Percentiles rank a stretch among this genome's conserved stretches.
These are phyloP conservation scores for Hypanus sabinus DNA, from an alignment of 2,113 vertebrate species.

Conservation along the genomic window DNA sequence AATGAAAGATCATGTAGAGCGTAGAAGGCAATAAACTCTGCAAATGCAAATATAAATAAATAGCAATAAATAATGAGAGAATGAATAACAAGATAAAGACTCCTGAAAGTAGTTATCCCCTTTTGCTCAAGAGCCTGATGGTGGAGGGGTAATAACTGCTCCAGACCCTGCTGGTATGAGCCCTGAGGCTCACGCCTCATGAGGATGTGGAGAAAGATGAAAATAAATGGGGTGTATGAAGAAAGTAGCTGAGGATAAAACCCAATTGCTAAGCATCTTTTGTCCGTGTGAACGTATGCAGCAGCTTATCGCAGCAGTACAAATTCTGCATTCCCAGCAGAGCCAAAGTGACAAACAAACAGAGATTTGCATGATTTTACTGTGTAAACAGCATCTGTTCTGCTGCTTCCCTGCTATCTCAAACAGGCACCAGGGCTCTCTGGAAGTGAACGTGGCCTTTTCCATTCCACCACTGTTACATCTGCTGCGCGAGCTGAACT, in stretches of 20 bases:
- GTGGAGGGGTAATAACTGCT: too few species aligned
- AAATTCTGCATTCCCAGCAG: not conserved
- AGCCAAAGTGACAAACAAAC: not conserved
- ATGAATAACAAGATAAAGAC: too few species aligned
- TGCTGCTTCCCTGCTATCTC: not conserved
- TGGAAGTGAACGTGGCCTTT: not conserved
- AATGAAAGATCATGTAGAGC: too few species aligned
- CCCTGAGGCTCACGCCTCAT: too few species aligned
- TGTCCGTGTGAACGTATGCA: not conserved
- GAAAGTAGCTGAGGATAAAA: too few species aligned
- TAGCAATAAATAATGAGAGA: too few species aligned
- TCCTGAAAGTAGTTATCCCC: too few species aligned
- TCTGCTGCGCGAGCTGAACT: not conserved
- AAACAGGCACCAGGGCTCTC: not conserved
- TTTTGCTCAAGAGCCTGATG: too few species aligned
- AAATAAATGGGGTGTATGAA: not conserved
- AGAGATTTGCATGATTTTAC: not conserved
- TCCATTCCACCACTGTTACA: not conserved
- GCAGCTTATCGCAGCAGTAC: not conserved
- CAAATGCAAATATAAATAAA: too few species aligned
- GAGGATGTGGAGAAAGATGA: not conserved
- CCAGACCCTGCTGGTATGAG: too few species aligned
- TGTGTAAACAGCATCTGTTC: constrained; percentile 30
- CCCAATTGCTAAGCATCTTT: not conserved
- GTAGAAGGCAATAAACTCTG: too few species aligned